Conservation (phyloP, 2,888 invertebrate species). For the Timema cristinae region DNA sequence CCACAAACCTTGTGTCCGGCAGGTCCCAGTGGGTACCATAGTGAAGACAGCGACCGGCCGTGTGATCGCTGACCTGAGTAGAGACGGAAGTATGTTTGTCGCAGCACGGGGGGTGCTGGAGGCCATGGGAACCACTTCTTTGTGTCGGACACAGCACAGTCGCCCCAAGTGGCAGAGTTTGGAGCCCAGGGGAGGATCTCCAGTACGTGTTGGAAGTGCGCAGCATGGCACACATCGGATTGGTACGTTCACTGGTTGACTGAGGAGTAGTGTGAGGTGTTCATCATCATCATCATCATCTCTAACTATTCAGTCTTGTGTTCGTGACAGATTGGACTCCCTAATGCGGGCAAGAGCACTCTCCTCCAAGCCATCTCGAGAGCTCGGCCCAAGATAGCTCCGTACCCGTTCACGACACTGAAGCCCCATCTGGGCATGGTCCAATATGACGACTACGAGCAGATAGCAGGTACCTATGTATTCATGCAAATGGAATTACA, state of each 20-base stretch:
- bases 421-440: slow-evolving; percentile 85
- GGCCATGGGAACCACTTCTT: slow-evolving; percentile 95
- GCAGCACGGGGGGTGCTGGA: slow-evolving; percentile 95
- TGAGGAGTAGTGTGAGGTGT: too few relatives aligned
- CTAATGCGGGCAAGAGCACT: slow-evolving; percentile 94
- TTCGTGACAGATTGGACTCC: slow-evolving; percentile 64
- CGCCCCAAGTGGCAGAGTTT: slow-evolving; percentile 80
- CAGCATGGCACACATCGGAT: slow-evolving; percentile 92
- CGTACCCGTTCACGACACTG: slow-evolving; percentile 91
- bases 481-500: too few relatives aligned
- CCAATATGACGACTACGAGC: slow-evolving; percentile 83
- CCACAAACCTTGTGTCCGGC: slow-evolving; percentile 17
- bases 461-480: slow-evolving; percentile 60
- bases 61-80: slow-evolving; percentile 63
- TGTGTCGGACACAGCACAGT: slow-evolving; percentile 67
- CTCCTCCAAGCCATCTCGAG: slow-evolving; percentile 77
- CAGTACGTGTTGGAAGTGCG: slow-evolving; percentile 76
- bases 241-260: slow-evolving; percentile 49
- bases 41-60: slow-evolving; percentile 55
- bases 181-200: slow-evolving; percentile 75
- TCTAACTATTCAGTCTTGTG: not conserved
- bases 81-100: slow-evolving; percentile 72
- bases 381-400: slow-evolving; percentile 84
- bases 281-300: not conserved
- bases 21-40: slow-evolving; percentile 81